phyloP scores from a whole-genome alignment of 2,797 vertebrate species.

The Sebastiscus tertius region DNA sequence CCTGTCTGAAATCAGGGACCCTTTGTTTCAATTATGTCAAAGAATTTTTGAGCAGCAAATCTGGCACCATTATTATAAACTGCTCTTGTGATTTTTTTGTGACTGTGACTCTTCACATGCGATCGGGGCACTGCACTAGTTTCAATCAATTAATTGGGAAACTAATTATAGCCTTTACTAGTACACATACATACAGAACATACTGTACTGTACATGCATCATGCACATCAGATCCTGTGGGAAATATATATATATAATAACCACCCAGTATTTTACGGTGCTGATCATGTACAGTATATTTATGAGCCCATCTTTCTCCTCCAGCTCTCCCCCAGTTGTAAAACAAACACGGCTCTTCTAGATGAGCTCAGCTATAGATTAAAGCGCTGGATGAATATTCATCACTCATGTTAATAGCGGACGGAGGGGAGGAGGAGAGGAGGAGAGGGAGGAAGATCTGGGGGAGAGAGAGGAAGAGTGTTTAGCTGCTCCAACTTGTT shows the following conservation, averaged over 20 bases:
- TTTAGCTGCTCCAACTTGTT: slow-evolving; percentile 33
- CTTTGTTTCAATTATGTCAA: background rate
- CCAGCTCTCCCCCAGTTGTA: slow-evolving; percentile 37
- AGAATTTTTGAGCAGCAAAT: background rate
- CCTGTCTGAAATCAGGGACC: background rate
- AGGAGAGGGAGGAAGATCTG: slow-evolving; percentile 14
- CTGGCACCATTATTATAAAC: background rate
- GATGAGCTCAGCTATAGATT: slow-evolving; percentile 70
- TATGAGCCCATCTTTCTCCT: slow-evolving; percentile 44
- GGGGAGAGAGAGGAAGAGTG: slow-evolving; percentile 4
- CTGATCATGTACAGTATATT: slow-evolving; percentile 49
- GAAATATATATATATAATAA: background rate
- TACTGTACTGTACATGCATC: background rate
- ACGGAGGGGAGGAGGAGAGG: background rate
- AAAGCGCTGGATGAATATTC: slow-evolving; percentile 69
- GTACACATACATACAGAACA: background rate
- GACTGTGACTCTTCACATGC: no score
- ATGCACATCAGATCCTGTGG: background rate
- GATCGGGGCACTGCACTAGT: background rate
- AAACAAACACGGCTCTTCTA: slow-evolving; percentile 56
- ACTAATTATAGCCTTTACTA: background rate
- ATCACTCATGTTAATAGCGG: slow-evolving; percentile 48
- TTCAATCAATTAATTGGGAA: background rate
- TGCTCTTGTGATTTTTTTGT: background rate
- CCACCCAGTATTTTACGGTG: background rate